phyloP scores from a whole-genome alignment of 2,797 vertebrate species.

The Smutsia gigantea region DNA sequence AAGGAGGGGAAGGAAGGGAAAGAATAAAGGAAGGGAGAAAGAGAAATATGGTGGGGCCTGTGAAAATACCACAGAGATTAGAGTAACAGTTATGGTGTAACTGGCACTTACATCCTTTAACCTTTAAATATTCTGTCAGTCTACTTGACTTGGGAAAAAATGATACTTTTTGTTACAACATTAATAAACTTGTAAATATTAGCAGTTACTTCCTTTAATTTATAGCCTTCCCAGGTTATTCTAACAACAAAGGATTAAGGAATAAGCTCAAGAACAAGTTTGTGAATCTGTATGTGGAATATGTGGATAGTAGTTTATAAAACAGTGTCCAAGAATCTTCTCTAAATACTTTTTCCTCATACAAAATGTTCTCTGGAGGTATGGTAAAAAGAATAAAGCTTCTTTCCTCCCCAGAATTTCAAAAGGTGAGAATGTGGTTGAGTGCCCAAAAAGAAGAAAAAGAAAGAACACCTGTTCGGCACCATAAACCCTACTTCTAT shows the following conservation, averaged over 20 bases:
- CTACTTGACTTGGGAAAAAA: background rate
- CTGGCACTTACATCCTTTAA: background rate
- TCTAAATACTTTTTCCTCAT: background rate
- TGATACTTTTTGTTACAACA: background rate
- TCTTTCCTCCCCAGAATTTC: background rate
- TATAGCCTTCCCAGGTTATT: background rate
- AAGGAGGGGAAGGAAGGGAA: no score
- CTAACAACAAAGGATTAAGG: background rate
- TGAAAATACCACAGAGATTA: background rate
- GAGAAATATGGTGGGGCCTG: background rate
- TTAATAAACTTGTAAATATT: background rate
- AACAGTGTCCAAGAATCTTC: background rate
- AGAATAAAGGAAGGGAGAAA: background rate
- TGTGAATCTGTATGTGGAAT: background rate
- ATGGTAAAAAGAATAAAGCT: background rate
- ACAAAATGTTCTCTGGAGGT: background rate
- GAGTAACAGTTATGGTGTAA: background rate
- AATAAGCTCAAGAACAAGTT: background rate
- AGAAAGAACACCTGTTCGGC: background rate
- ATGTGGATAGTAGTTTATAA: background rate
- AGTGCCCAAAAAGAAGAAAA: background rate
- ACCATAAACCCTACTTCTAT: background rate
- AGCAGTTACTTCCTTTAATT: background rate
- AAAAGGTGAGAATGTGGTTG: background rate
- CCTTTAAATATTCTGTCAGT: background rate